Evolutionary conservation across 2,888 invertebrate genomes (phyloP).

Genomic region (Eupithecia vulgata): DNA sequence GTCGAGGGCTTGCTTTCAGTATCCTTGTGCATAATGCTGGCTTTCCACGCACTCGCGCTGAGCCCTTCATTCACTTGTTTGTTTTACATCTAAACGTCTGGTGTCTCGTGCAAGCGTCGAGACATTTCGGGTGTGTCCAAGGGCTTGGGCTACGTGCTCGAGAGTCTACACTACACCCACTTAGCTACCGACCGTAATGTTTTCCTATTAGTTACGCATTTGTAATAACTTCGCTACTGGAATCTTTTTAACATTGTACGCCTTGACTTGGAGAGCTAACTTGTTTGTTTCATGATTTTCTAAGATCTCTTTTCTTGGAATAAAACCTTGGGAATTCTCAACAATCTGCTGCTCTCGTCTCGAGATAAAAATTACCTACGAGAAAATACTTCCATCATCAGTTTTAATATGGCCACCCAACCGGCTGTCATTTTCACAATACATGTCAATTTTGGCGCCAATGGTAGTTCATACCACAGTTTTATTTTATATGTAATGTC

Average conservation of each 20-base stretch:
- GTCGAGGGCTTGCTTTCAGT: slow-evolving; percentile 80
- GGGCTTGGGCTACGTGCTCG: slow-evolving; percentile 60
- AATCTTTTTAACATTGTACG: slow-evolving; percentile 10
- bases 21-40: slow-evolving; percentile 79
- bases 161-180: slow-evolving; percentile 72
- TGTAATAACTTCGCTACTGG: slow-evolving; percentile 36
- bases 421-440: slow-evolving; percentile 72
- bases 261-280: not conserved
- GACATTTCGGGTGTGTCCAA: slow-evolving; percentile 73
- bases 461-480: slow-evolving; percentile 45
- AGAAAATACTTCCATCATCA: slow-evolving; percentile 46
- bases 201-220: slow-evolving; percentile 49
- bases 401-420: slow-evolving; percentile 72
- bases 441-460: slow-evolving; percentile 79
- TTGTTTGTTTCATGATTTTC: not conserved
- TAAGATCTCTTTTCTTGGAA: not conserved
- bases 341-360: not conserved
- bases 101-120: slow-evolving; percentile 64
- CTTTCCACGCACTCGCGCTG: slow-evolving; percentile 73
- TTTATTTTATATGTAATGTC: slow-evolving; percentile 20
- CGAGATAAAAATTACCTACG: not conserved
- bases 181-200: slow-evolving; percentile 62
- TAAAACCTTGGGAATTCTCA: not conserved
- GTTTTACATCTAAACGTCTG: slow-evolving; percentile 76
- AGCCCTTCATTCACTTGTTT: slow-evolving; percentile 77